Base-by-base conservation (phyloP, 2,888 invertebrate genomes). In the Eledone cirrhosa region DNA sequence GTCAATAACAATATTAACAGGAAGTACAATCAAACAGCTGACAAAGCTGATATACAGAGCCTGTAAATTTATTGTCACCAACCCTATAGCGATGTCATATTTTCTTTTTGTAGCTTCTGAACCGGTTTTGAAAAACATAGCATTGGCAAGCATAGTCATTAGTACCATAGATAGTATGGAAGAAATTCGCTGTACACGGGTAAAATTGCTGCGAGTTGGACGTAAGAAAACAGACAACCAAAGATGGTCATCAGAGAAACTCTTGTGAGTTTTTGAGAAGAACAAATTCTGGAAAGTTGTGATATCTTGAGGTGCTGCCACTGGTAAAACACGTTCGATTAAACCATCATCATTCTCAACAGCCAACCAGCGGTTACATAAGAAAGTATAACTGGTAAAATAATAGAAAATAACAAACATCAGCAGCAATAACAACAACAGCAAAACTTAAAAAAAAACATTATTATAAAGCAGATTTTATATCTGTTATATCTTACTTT, bases 151-250 rank as follows among this genome's bases (percentile, higher is more conserved):
- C 91, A 91, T 91, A 29, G 90, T 89, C 5, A 90, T 86, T 81
- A 90, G 89, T 14, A 91, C 84, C 53, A 91, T 84, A 24, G 89
- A 88, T 78, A 91, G 85, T 80, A 90, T 90, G 80, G 88, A 89
- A 7, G 89, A 88, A 5, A 91, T 86, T 14, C 91, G 85, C 78
- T 86, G 86, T 69, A 88, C 86, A 31, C 91, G 84, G 2, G 91
- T 90, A 83, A 91, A 91, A 22, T 89, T 87, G 69, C 89, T 90
- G 29, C 89, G 85, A 8, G 88, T 88, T 22, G 91, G 90, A 13
- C 91, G 87, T 69, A 89, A 83, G 82, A 91, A 91, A 24, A 92
- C 87, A 5, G 91, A 91, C 80, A 91, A 89, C 91, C 91, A 92
- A 31, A 92, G 85, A 82, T 92, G 92, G 3, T 88, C 89, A 83